phyloP scores from a whole-genome alignment of 2,113 vertebrate genomes.

The Pampusana beccarii region DNA sequence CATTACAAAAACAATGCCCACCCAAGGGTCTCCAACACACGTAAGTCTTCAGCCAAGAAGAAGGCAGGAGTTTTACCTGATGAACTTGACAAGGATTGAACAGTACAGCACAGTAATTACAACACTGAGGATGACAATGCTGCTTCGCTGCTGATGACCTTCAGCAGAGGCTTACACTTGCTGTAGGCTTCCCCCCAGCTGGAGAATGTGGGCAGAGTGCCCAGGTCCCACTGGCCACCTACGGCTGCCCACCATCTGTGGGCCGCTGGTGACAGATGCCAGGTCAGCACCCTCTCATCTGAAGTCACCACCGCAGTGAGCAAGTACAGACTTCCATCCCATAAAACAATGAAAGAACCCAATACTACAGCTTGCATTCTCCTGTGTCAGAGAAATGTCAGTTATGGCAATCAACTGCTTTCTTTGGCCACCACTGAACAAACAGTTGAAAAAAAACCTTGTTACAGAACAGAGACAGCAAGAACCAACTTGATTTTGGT shows the following conservation, averaged over 20 bases:
- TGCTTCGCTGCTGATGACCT: neutral
- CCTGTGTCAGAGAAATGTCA: neutral
- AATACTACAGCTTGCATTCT: neutral
- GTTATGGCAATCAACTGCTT: neutral
- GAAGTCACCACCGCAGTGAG: neutral
- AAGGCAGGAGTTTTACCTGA: neutral
- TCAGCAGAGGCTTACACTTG: neutral
- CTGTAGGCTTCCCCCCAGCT: fast-evolving
- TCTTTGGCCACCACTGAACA: neutral
- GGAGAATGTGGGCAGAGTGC: fast-evolving
- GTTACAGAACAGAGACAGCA: neutral
- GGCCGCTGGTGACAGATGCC: neutral
- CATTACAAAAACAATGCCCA: neutral
- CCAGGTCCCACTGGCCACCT: neutral
- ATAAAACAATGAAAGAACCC: neutral
- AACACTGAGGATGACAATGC: neutral
- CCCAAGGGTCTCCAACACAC: neutral
- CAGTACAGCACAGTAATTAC: neutral
- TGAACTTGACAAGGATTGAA: neutral
- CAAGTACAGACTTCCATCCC: neutral
- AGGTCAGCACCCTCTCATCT: neutral
- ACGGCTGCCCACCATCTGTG: neutral
- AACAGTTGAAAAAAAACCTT: neutral
- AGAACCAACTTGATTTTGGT: neutral
- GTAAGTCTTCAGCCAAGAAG: neutral